phyloP scores from a whole-genome alignment of 2,888 invertebrate genomes.

The Escarpia spicata region DNA sequence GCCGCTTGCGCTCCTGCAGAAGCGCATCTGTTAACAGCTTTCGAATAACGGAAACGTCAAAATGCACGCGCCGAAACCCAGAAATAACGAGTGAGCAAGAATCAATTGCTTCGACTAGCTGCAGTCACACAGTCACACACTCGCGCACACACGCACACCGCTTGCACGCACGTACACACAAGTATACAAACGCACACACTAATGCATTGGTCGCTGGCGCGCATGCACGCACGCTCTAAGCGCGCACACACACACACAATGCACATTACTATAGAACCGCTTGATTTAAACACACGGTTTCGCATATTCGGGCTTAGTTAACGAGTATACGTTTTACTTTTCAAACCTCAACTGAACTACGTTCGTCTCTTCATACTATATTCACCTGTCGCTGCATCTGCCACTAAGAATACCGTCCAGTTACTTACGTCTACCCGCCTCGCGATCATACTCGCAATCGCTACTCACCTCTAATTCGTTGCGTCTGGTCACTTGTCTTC shows the following conservation, averaged over 20 bases:
- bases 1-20: neutral
- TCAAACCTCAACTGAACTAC: neutral
- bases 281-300: too few relatives aligned
- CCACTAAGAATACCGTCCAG: neutral
- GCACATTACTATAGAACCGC: too few relatives aligned
- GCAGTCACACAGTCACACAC: too few relatives aligned
- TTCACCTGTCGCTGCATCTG: neutral
- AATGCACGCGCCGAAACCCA: too few relatives aligned
- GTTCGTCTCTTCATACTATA: neutral
- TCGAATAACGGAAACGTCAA: too few relatives aligned
- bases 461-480: neutral
- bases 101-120: too few relatives aligned
- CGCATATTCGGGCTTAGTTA: too few relatives aligned
- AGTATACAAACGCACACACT: neutral
- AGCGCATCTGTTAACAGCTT: neutral
- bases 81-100: too few relatives aligned
- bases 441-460: neutral
- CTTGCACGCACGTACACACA: neutral
- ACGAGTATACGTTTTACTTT: too few relatives aligned
- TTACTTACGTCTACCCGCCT: neutral
- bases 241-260: neutral
- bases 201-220: neutral
- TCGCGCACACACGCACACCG: too few relatives aligned
- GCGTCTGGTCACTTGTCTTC: conserved; percentile 1
- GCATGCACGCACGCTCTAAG: neutral